These are phyloP conservation scores for Alligator mississippiensis DNA, from an alignment of 2,113 vertebrate species.

Conservation along the genomic window DNA sequence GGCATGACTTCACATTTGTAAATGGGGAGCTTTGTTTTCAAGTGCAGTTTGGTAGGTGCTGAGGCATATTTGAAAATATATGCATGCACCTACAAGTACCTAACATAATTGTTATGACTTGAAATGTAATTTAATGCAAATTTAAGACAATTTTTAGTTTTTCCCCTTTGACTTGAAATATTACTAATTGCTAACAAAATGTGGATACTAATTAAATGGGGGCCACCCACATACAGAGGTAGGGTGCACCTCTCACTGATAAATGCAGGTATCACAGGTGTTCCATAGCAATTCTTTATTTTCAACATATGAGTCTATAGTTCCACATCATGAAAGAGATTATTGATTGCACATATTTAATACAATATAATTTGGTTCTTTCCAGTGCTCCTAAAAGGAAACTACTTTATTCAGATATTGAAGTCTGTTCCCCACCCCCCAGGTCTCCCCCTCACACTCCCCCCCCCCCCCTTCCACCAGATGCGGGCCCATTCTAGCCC, in stretches of 20 bases:
- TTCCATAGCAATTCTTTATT: not conserved
- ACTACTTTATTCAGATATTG: too few species aligned
- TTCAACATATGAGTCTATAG: not conserved
- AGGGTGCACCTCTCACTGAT: not conserved
- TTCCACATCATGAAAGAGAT: not conserved
- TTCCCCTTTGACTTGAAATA: not conserved
- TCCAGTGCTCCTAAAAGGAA: not conserved
- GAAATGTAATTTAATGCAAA: too few species aligned
- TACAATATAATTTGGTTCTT: not conserved
- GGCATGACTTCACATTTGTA: not conserved
- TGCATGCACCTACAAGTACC: not conserved
- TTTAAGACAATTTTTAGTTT: too few species aligned
- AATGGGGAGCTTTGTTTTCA: too few species aligned
- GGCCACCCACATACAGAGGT: not conserved
- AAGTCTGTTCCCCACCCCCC: too few species aligned
- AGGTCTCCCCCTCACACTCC: not conserved
- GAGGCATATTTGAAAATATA: not conserved
- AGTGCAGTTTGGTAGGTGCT: too few species aligned
- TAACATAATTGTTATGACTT: not conserved
- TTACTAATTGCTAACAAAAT: not conserved
- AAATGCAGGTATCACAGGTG: not conserved
- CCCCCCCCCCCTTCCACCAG: too few species aligned
- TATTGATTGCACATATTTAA: not conserved
- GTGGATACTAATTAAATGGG: not conserved
- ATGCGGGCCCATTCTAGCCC: not conserved